phyloP scores from a whole-genome alignment of 2,888 invertebrate species.

The Drosophila mimica region DNA sequence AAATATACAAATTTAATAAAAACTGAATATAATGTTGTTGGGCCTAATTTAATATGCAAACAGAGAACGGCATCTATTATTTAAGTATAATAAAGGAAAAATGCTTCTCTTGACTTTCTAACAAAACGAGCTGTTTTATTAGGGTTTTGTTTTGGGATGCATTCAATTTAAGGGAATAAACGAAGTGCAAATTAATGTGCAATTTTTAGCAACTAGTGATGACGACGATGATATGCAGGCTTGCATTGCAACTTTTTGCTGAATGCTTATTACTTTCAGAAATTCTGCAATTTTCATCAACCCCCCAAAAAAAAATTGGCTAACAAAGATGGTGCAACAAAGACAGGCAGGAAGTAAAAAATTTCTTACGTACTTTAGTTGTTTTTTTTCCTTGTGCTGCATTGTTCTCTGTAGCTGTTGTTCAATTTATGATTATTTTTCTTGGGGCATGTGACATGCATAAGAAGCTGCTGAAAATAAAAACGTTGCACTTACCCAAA shows the following conservation, averaged over 20 bases:
- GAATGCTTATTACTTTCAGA: background rate
- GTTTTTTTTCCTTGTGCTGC: background rate
- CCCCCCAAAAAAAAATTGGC: too few species aligned
- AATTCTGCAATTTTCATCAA: slow-evolving; percentile 12
- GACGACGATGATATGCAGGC: too few species aligned
- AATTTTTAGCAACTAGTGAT: background rate
- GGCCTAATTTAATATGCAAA: background rate
- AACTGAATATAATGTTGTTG: background rate
- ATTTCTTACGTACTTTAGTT: background rate
- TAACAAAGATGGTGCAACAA: slow-evolving; percentile 5
- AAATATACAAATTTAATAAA: slow-evolving; percentile 70
- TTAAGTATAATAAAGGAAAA: background rate
- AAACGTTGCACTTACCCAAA: slow-evolving; percentile 11
- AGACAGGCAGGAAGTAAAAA: slow-evolving; percentile 1
- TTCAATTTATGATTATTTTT: slow-evolving; percentile 60
- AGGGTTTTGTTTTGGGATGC: background rate
- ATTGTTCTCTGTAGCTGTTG: slow-evolving; percentile 4
- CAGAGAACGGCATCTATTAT: background rate
- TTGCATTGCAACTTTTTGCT: background rate
- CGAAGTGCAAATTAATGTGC: background rate
- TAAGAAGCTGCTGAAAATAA: slow-evolving; percentile 11
- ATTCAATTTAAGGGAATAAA: background rate
- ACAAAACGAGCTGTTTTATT: background rate
- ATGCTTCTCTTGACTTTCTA: background rate
- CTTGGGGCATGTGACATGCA: background rate